Conservation (phyloP, 2,797 vertebrate genomes). For the Paramormyrops hopkinsi region DNA sequence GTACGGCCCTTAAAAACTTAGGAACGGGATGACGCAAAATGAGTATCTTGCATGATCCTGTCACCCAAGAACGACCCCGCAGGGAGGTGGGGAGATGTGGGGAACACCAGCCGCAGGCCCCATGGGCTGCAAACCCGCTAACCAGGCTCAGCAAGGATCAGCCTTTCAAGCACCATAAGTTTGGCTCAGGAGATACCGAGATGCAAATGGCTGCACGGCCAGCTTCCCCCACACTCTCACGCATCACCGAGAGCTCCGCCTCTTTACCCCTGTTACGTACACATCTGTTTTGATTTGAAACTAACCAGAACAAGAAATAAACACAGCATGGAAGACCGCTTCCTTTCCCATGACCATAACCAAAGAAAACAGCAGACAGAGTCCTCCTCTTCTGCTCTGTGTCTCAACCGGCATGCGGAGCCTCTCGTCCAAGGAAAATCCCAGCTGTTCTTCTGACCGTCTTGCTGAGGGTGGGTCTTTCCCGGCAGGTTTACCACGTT, state of each 20-base stretch:
- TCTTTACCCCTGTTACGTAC: not conserved
- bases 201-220: not conserved
- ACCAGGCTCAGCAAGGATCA: not conserved
- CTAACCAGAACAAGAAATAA: not conserved
- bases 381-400: not conserved
- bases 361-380: not conserved
- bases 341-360: conserved; percentile 8
- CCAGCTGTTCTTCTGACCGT: not conserved
- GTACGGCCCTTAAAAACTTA: not conserved
- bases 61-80: not conserved
- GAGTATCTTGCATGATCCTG: not conserved
- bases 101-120: not conserved
- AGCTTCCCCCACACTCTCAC: not conserved
- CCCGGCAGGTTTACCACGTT: not conserved
- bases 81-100: not conserved
- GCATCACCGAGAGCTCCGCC: not conserved
- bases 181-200: not conserved
- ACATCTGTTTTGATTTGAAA: not conserved
- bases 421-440: not conserved
- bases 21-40: not conserved
- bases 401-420: not conserved
- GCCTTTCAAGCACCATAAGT: not conserved
- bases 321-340: not conserved
- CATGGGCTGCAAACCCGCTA: not conserved
- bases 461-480: not conserved